Percentiles rank a stretch among this genome's conserved stretches.
These are phyloP conservation scores for Lasioglossum baleicum DNA, from an alignment of 1,140 invertebrate genomes.

Conservation along the genomic window DNA sequence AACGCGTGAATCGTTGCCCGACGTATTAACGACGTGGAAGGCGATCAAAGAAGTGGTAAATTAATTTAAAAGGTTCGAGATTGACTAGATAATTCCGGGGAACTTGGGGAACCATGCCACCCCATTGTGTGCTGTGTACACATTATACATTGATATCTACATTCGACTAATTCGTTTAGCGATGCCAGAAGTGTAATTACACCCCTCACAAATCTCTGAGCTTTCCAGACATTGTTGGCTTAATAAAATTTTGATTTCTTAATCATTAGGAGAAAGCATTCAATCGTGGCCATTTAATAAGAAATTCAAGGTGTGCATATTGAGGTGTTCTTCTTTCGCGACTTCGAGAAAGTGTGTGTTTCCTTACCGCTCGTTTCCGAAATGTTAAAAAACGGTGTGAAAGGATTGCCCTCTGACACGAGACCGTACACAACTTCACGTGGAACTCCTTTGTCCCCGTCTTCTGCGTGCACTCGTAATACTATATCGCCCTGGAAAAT, in stretches of 20 bases:
- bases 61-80: conserved; percentile 21
- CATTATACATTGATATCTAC: neutral
- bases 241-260: neutral
- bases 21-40: neutral
- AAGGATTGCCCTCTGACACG: conserved; percentile 90
- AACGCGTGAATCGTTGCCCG: conserved; percentile 6
- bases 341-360: neutral
- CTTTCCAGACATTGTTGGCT: neutral
- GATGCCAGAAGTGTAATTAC: conserved; percentile 8
- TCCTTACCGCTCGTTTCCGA: conserved; percentile 88
- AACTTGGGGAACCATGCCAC: conserved; percentile 11
- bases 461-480: conserved; percentile 90
- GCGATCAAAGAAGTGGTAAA: conserved; percentile 10
- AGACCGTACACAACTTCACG: conserved; percentile 90
- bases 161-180: neutral
- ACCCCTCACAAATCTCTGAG: neutral
- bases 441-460: conserved; percentile 92
- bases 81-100: conserved; percentile 20
- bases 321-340: too few species aligned
- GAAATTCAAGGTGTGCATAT: too few species aligned
- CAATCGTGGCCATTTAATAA: too few species aligned
- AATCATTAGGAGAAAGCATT: too few species aligned
- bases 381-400: conserved; percentile 90
- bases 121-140: neutral
- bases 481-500: conserved; percentile 82